Evolutionary conservation across 2,888 invertebrate species (phyloP).

Genomic region (Fragum sueziense): DNA sequence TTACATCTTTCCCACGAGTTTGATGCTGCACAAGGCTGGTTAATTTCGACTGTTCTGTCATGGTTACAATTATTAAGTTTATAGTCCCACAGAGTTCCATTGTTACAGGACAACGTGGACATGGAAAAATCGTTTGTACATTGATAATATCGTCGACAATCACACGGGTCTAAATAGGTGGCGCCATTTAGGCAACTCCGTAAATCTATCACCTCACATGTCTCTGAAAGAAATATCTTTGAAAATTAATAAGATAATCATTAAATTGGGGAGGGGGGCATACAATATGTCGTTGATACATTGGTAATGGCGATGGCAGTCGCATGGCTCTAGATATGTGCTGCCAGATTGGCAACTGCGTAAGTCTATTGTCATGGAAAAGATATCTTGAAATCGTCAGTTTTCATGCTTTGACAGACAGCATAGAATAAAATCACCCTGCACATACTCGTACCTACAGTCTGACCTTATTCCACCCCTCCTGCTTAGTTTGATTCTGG

Average conservation of each 20-base stretch:
- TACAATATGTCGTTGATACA: no score
- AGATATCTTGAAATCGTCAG: no score
- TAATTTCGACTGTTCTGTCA: slow-evolving; percentile 1
- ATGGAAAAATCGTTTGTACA: background rate
- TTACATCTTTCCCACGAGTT: slow-evolving; percentile 25
- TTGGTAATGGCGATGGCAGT: slow-evolving; percentile 2
- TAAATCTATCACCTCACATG: slow-evolving; percentile 3
- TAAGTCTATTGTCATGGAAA: background rate
- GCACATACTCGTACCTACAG: no score
- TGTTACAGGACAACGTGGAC: background rate
- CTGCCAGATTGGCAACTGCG: background rate
- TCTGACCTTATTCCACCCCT: no score
- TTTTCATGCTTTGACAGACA: no score
- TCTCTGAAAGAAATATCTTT: slow-evolving; percentile 2
- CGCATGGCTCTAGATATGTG: slow-evolving; percentile 9
- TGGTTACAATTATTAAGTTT: slow-evolving; percentile 5
- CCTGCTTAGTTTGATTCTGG: no score
- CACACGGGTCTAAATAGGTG: slow-evolving; percentile 10
- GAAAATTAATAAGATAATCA: no score
- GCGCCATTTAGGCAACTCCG: background rate
- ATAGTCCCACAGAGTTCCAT: slow-evolving; percentile 14
- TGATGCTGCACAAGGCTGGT: background rate
- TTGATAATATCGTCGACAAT: slow-evolving; percentile 8
- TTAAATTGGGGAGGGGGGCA: no score
- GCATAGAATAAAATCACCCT: no score